Base-by-base conservation (phyloP, 2,797 vertebrate genomes). In the Sylvilagus floridanus region DNA sequence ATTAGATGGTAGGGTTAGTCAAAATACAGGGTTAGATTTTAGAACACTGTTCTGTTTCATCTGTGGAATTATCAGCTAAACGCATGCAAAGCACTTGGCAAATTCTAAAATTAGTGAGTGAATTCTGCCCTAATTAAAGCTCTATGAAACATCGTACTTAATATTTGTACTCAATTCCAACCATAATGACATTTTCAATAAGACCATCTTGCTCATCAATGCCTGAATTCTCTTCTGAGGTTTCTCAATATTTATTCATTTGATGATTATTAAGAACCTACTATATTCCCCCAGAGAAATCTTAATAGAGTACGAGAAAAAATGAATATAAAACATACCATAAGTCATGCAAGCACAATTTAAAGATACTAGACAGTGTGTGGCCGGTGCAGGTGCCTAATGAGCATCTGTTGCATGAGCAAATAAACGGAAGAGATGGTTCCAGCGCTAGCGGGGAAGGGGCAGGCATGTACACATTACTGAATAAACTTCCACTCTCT, bases 101-200 rank as follows among this genome's bases (percentile, higher is more conserved):
- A 93, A 71, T 30, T 96, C 95, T 75, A 87, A 65, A 97, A 97
- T 65, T 4, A 32, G 8, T 57, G 91, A 93, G 87, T 0, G 14
- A 21, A 63, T 2, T 73, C 57, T 71, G 0, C 69, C 42, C 93
- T 96, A 79, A 83, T n/a, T 71, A 95, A 47, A 91, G 4, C 60
- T 69, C 77, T 77, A 3, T 60, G 84, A 88, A 82, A 95, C 13
- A 65, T 0, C 71, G 28, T 4, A 78, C 47, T 94, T 85, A 62
- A 13, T 62, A 73, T 47, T 72, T 88, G 4, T 50, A 78, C 32
- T 57, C 13, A 21, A 84, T n/a, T 28, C 75, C 22, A 66, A 47
- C 77, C 93, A 5, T 78, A 96, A 83, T 73, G 28, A 78, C 2
- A 72, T 32, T 89, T 52, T 37, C 84, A 19, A 37, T 42, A 93